Evolutionary conservation across 53 echinoderm and acorn worm genomes (phyloP).

Genomic region (Actinopyga echinites): DNA sequence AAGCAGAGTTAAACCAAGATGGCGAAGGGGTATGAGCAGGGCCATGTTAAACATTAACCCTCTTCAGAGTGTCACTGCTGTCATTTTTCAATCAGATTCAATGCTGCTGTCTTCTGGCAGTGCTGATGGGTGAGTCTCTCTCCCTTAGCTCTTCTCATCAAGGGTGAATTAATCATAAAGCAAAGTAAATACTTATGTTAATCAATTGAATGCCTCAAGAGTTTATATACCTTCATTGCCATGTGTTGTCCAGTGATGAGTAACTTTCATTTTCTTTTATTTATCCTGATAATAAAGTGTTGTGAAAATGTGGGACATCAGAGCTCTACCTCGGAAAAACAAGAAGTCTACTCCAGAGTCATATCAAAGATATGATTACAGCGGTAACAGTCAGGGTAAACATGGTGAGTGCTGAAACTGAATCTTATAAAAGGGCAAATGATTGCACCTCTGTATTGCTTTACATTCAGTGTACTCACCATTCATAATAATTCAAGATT

Average conservation of each 20-base stretch:
- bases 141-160: too few relatives aligned
- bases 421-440: too few relatives aligned
- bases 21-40: conserved; percentile 54
- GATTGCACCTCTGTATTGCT: too few relatives aligned
- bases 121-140: conserved; percentile 74
- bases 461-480: too few relatives aligned
- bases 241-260: too few relatives aligned
- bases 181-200: too few relatives aligned
- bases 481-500: too few relatives aligned
- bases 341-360: conserved; percentile 73
- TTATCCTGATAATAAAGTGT: conserved; percentile 35
- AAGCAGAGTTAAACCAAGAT: conserved; percentile 55
- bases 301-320: conserved; percentile 89
- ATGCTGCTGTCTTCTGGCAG: conserved; percentile 81
- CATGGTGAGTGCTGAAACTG: conserved; percentile 52
- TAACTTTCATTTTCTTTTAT: not conserved
- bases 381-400: conserved; percentile 76
- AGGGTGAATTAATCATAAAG: too few relatives aligned
- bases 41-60: conserved; percentile 63
- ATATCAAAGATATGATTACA: conserved; percentile 67
- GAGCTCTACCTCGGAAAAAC: conserved; percentile 38
- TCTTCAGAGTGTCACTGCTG: conserved; percentile 82
- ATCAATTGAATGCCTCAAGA: too few relatives aligned
- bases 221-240: too few relatives aligned
- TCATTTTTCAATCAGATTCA: conserved; percentile 85